Base-by-base conservation (phyloP, 2,113 vertebrate genomes). In the Cephalophus harveyi region DNA sequence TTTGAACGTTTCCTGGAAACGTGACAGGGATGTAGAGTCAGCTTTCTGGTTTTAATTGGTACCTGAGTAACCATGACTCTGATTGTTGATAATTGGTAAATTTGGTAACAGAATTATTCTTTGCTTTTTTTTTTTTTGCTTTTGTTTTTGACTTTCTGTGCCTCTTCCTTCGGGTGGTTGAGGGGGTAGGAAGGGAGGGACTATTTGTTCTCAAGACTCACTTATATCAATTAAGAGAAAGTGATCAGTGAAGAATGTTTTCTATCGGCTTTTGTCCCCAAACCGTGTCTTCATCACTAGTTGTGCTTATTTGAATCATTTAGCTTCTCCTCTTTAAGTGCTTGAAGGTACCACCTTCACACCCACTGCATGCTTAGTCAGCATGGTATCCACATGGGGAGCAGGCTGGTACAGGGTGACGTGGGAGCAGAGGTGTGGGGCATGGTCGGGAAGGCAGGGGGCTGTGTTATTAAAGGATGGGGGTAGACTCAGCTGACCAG, bases 1-100 rank as follows among this genome's bases (percentile, higher is more conserved):
- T 97, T 96, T 92, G 78, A 40, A 87, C 30, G 59, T 93, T 93
- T 98, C 86, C 79, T 96, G 78, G 91, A 87, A 96, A 76, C 14
- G 62, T 15, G 33, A 74, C 36, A 25, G 78, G 87, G 50, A 21
- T 1, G 2, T 40, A 28, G 88, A 50, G 59, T 85, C 30, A 84
- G n/a, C 36, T 90, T 85, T 95, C 55, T 79, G 36, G 62, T 94
- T 95, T 67, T 76, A 87, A n/a, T 67, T 86, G 59, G 11, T 36
- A 92, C 46, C 46, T 62, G 27, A 82, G n/a, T 89, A 96, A 91
- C 40, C 21, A 59, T 86, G 55, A 83, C 54, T 97, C 59, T 64
- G 0, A 36, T 54, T 79, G 92, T 96, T 98, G 25, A 46, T 94
- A 97, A 86, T 55, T 78, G 12, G 40, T 59, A 36, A 82, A 60